phyloP scores from a whole-genome alignment of 2,113 vertebrate genomes.

The Chrysemys picta region DNA sequence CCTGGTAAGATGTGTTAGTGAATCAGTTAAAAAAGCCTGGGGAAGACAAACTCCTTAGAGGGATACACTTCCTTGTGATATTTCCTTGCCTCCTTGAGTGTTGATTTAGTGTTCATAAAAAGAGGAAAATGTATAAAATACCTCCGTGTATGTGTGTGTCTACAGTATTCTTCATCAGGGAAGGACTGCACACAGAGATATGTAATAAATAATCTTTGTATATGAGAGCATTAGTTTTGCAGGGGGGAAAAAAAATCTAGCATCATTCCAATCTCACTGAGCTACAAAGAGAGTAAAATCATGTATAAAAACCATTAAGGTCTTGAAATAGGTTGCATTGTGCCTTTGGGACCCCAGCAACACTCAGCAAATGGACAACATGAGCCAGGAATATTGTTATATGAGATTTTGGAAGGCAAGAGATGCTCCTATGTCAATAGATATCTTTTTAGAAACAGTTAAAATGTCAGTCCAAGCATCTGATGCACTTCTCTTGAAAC shows the following conservation, averaged over 20 bases:
- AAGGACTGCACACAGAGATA: neutral
- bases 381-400: neutral
- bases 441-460: neutral
- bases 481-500: neutral
- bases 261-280: constrained; percentile 3
- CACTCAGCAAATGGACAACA: neutral
- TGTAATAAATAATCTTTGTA: neutral
- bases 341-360: neutral
- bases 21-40: neutral
- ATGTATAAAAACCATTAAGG: neutral
- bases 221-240: constrained; percentile 11
- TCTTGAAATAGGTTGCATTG: neutral
- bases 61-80: neutral
- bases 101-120: constrained; percentile 28
- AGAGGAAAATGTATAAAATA: constrained; percentile 19
- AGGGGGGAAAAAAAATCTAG: neutral
- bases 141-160: neutral
- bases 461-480: neutral
- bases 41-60: neutral
- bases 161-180: constrained; percentile 35
- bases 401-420: neutral
- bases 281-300: neutral
- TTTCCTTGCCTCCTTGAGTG: neutral
- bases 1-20: neutral
- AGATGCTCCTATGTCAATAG: neutral